Conservation (phyloP, 2,888 invertebrate genomes). For the Tenthredo mesomela region DNA sequence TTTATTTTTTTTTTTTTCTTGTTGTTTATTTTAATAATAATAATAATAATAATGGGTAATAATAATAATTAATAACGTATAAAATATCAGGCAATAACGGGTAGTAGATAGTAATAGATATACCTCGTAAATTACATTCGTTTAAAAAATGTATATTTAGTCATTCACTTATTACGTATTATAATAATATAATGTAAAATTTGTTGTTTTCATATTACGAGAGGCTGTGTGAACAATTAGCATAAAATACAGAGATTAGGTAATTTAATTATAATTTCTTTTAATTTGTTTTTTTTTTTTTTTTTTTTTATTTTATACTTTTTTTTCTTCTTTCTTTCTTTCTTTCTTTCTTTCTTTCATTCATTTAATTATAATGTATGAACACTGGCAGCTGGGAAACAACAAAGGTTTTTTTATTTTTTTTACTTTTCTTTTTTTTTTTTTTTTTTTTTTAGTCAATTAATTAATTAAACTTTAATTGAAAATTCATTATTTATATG, state of each 20-base stretch:
- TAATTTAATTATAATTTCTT: conserved; percentile 38
- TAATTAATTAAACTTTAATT: neutral
- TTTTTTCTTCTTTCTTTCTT: neutral
- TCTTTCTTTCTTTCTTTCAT: conserved; percentile 21
- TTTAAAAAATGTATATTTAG: conserved; percentile 54
- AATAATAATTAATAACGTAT: conserved; percentile 27
- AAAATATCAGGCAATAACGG: conserved; percentile 52
- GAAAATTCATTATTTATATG: conserved; percentile 23
- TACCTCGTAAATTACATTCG: conserved; percentile 55
- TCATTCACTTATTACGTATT: conserved; percentile 58
- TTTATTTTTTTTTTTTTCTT: neutral
- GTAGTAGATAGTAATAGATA: conserved; percentile 34
- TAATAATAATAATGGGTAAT: neutral
- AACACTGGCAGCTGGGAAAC: conserved; percentile 52
- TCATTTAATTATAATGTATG: conserved; percentile 50
- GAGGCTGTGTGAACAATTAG: conserved; percentile 61
- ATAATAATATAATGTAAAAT: conserved; percentile 61
- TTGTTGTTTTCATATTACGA: conserved; percentile 58
- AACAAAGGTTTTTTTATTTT: conserved; percentile 1
- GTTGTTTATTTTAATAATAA: no score
- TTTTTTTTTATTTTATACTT: neutral
- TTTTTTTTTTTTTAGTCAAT: no score
- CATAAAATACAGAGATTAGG: conserved; percentile 58
- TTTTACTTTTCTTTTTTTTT: neutral
- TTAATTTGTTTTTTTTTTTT: neutral